phyloP scores from a whole-genome alignment of 2,113 vertebrate genomes.

The Oryzias melastigma region DNA sequence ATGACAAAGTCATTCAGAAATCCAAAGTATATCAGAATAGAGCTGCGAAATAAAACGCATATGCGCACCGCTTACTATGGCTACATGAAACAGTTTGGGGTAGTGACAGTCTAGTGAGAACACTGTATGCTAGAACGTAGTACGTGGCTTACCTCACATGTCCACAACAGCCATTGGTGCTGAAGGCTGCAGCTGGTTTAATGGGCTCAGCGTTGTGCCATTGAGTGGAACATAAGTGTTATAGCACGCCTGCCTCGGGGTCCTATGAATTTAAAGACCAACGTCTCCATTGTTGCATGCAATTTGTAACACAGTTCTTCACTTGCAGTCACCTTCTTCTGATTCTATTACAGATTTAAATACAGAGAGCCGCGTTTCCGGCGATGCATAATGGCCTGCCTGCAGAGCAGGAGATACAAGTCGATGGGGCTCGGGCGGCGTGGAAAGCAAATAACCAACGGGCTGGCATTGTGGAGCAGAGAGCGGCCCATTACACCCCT shows the following conservation, averaged over 20 bases:
- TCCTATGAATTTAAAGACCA: constrained; percentile 48
- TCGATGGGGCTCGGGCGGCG: constrained; percentile 22
- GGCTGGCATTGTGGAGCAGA: constrained; percentile 10
- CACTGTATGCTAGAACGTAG: too few species aligned
- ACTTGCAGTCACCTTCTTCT: constrained; percentile 16
- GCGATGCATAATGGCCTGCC: constrained; percentile 39
- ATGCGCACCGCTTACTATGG: too few species aligned
- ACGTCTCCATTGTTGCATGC: constrained; percentile 38
- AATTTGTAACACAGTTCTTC: constrained; percentile 50
- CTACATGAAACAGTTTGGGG: too few species aligned
- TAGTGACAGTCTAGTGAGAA: too few species aligned
- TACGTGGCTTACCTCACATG: too few species aligned
- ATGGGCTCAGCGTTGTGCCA: constrained; percentile 50
- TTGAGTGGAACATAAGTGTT: constrained; percentile 54
- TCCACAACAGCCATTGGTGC: constrained; percentile 40
- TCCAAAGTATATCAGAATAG: too few species aligned
- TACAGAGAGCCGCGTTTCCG: constrained; percentile 15
- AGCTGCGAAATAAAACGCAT: too few species aligned
- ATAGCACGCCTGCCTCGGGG: constrained; percentile 49
- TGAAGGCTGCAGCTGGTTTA: constrained; percentile 54
- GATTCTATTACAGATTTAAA: constrained; percentile 46
- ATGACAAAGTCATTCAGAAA: too few species aligned
- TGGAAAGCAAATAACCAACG: constrained; percentile 12
- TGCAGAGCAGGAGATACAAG: constrained; percentile 23
- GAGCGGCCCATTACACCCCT: not conserved